phyloP scores from a whole-genome alignment of 2,888 invertebrate genomes.

The Ellobium chinense region DNA sequence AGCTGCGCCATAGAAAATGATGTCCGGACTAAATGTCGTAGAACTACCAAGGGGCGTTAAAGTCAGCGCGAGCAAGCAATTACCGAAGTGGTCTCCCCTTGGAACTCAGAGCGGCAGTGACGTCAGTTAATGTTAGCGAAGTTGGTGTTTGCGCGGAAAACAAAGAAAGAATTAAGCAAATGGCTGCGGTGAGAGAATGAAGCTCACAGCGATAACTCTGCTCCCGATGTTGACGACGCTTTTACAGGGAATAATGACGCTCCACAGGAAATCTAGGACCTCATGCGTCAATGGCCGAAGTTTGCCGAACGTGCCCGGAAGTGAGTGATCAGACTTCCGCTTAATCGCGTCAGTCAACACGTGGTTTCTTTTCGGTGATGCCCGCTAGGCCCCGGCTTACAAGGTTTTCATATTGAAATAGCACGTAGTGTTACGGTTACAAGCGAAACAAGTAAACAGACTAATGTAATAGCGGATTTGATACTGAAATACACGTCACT shows the following conservation, averaged over 20 bases:
- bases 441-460: too few relatives aligned
- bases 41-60: too few relatives aligned
- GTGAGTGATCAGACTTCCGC: not conserved
- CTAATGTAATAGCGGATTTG: too few relatives aligned
- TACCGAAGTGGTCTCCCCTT: not conserved
- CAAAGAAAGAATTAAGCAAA: not conserved
- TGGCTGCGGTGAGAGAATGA: not conserved
- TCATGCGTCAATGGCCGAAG: not conserved
- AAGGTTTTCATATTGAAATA: not conserved
- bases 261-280: not conserved
- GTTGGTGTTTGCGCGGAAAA: not conserved
- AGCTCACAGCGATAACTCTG: not conserved
- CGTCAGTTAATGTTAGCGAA: not conserved
- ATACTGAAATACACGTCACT: too few relatives aligned
- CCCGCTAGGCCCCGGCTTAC: not conserved
- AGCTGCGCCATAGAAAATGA: too few relatives aligned
- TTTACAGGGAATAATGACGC: not conserved
- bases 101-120: not conserved
- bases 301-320: not conserved
- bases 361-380: not conserved
- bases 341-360: not conserved
- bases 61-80: not conserved
- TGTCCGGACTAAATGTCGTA: too few relatives aligned
- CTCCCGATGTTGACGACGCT: not conserved
- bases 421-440: too few relatives aligned